Evolutionary conservation across 2,797 vertebrate genomes (phyloP).

Genomic region (Triplophysa yarkandensis): DNA sequence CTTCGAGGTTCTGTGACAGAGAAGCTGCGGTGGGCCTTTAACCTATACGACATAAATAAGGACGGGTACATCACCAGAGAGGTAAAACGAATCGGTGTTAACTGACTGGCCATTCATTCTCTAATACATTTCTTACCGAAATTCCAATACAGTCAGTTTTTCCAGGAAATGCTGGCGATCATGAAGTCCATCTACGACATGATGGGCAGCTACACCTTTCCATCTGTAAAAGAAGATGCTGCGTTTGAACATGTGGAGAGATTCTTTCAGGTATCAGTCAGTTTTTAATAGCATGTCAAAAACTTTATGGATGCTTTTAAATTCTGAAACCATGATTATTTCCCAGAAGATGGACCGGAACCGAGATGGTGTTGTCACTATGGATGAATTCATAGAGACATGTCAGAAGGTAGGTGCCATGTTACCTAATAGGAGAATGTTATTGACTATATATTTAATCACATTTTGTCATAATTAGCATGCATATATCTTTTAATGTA

Average conservation of each 20-base stretch:
- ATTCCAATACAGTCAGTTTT: neutral
- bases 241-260: slow-evolving; percentile 88
- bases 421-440: neutral
- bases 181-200: slow-evolving; percentile 95
- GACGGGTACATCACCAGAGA: slow-evolving; percentile 92
- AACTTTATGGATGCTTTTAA: neutral
- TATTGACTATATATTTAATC: too few species aligned
- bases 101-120: neutral
- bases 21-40: slow-evolving; percentile 94
- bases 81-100: slow-evolving; percentile 66
- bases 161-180: slow-evolving; percentile 93
- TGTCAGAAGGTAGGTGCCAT: slow-evolving; percentile 85
- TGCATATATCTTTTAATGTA: too few species aligned
- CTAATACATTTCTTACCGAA: neutral
- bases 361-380: slow-evolving; percentile 92
- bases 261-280: slow-evolving; percentile 87
- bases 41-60: slow-evolving; percentile 96
- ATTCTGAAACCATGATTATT: slow-evolving; percentile 15
- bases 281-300: neutral
- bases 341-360: slow-evolving; percentile 97
- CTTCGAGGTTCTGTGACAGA: slow-evolving; percentile 89
- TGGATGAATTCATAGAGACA: slow-evolving; percentile 94
- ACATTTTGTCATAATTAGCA: too few species aligned
- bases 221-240: slow-evolving; percentile 77
- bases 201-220: slow-evolving; percentile 91